Evolutionary conservation across 2,113 vertebrate species (phyloP).

Genomic region (Phylloscopus trochilus): DNA sequence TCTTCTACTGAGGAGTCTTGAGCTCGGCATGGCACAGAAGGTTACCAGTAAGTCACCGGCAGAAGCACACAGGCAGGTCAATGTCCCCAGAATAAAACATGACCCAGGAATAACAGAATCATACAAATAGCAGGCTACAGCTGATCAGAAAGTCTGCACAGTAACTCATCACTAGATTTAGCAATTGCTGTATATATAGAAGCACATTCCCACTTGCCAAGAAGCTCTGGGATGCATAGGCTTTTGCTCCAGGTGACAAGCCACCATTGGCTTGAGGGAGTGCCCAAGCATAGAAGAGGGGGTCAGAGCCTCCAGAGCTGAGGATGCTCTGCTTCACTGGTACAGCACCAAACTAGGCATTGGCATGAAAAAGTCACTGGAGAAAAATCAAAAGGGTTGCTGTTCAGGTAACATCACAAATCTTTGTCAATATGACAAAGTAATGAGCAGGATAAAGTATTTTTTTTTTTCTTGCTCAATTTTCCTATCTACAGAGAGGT

Average conservation of each 20-base stretch:
- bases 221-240: background rate
- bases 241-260: background rate
- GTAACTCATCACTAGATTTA: background rate
- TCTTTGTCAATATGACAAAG: background rate
- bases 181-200: background rate
- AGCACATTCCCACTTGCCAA: background rate
- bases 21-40: constrained; percentile 1
- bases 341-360: background rate
- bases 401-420: background rate
- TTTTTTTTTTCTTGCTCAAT: background rate
- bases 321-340: background rate
- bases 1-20: constrained; percentile 8
- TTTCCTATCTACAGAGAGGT: background rate
- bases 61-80: constrained; percentile 34
- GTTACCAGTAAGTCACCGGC: background rate
- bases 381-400: background rate
- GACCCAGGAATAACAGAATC: constrained; percentile 32
- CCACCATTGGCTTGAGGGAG: background rate
- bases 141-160: background rate
- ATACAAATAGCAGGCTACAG: background rate
- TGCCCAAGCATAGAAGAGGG: background rate
- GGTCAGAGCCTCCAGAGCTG: background rate
- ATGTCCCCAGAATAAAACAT: constrained; percentile 34
- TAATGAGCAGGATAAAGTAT: background rate
- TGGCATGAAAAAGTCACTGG: background rate